Base-by-base conservation (phyloP, 1,140 invertebrate genomes). In the Proales similis region DNA sequence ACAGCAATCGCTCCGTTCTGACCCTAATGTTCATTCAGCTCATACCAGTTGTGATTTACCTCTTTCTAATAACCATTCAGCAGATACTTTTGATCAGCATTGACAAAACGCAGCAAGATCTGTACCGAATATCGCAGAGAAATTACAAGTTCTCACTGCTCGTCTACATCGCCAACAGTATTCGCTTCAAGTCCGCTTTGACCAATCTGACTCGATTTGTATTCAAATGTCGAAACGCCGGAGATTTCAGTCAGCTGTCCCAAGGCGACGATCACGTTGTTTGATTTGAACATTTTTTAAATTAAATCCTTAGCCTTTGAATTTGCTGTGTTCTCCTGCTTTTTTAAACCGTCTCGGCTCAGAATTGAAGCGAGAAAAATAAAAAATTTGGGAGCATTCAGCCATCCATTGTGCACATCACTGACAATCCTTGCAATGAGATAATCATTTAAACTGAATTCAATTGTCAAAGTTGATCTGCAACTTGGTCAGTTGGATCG, bases 61-160 rank as follows among this genome's bases (percentile, higher is more conserved):
- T 57, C 2, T 29, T 27, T 42, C 32, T 57, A 19, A 17, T 57
- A 9, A 24, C 22, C 9, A 19, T 12, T 42, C 51, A 57, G 9
- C 51, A 57, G 20, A 26, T 42, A 11, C 30, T 57, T 24, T 57
- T 57, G 27, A 42, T 57, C 14, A 57, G 51, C 30, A 26, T 57
- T 22, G 51, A 42, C 19, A 9, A 29, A 9, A 57, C 51, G 17
- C 51, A 57, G 20, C 45, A 57, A 20, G 36, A 57, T 7, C 20
- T 57, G 7, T 57, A 42, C 29, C 29, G 51, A 14, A 26, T 30
- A 43, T 57, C 51, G 36, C 51, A 57, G 45, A 57, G 32, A 17
- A 57, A 57, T 42, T 0, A 42, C 5, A 19, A 42, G 45, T 57
- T 57, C 32, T 57, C 51, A 12, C 22, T 57, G 0, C 27, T 30